phyloP scores from a whole-genome alignment of 2,888 invertebrate species.

The Mellilla xanthometata region DNA sequence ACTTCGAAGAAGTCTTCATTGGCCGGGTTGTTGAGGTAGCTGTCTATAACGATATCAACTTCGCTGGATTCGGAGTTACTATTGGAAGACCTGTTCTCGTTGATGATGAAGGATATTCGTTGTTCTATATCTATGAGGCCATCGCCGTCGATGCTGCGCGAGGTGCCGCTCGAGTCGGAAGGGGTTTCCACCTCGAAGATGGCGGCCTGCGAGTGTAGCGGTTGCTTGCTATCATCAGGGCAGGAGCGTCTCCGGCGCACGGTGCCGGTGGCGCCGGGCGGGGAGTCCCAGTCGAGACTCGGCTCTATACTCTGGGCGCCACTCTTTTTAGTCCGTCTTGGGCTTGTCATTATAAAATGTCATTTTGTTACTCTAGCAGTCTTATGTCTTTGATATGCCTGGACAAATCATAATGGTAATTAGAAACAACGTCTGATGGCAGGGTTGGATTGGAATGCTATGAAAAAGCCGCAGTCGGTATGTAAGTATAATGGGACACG shows the following conservation, averaged over 20 bases:
- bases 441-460: constrained; percentile 34
- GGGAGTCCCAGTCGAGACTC: constrained; percentile 87
- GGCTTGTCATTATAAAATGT: constrained; percentile 76
- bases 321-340: constrained; percentile 73
- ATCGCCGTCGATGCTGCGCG: constrained; percentile 63
- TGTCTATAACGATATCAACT: constrained; percentile 67
- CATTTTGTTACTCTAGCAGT: constrained; percentile 52
- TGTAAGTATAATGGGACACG: constrained; percentile 67
- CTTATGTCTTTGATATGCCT: constrained; percentile 29
- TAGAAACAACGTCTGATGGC: constrained; percentile 50
- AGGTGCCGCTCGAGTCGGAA: constrained; percentile 70
- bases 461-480: constrained; percentile 37
- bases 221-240: constrained; percentile 59
- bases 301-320: constrained; percentile 62
- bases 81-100: constrained; percentile 73
- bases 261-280: constrained; percentile 87
- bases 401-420: constrained; percentile 25
- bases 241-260: constrained; percentile 85
- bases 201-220: constrained; percentile 46
- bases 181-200: constrained; percentile 68
- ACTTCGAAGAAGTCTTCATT: constrained; percentile 46
- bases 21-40: constrained; percentile 54
- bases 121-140: constrained; percentile 71
- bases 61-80: constrained; percentile 76
- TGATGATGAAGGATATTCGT: constrained; percentile 75